phyloP scores from a whole-genome alignment of 2,888 invertebrate genomes.

The Pristionchus entomophagus region DNA sequence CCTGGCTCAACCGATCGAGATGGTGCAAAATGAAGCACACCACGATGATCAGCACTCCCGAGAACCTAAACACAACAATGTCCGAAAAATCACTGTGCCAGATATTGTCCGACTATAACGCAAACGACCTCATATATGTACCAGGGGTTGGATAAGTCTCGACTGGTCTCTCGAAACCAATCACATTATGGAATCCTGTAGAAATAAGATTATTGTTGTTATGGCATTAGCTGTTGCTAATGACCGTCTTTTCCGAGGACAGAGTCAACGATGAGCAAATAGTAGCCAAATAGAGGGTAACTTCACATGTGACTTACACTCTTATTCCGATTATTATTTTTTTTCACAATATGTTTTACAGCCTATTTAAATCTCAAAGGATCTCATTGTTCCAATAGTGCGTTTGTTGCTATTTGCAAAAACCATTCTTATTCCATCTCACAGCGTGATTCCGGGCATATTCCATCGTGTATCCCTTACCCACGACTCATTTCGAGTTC shows the following conservation, averaged over 20 bases:
- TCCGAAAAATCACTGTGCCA: too few species aligned
- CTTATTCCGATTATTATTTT: too few species aligned
- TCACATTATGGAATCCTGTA: not conserved
- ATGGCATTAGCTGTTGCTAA: too few species aligned
- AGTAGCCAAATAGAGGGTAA: too few species aligned
- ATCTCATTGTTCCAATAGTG: not conserved
- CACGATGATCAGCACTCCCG: conserved; percentile 64
- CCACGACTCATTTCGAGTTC: conserved; percentile 71
- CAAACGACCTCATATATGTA: not conserved
- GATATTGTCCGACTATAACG: too few species aligned
- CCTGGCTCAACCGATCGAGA: conserved; percentile 78
- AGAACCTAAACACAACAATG: conserved; percentile 67
- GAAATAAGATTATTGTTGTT: not conserved
- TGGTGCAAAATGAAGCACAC: conserved; percentile 76
- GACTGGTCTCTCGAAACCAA: too few species aligned
- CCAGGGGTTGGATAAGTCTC: not conserved
- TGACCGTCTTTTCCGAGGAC: too few species aligned
- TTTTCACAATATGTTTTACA: not conserved
- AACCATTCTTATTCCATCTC: conserved; percentile 33
- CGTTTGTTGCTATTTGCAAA: too few species aligned
- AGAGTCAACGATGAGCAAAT: too few species aligned
- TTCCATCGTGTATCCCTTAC: conserved; percentile 56
- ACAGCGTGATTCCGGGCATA: conserved; percentile 59
- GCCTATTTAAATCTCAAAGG: not conserved
- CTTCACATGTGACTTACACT: too few species aligned